These are phyloP conservation scores for Berghia stephanieae DNA, from an alignment of 1,140 invertebrate genomes.

Conservation along the genomic window DNA sequence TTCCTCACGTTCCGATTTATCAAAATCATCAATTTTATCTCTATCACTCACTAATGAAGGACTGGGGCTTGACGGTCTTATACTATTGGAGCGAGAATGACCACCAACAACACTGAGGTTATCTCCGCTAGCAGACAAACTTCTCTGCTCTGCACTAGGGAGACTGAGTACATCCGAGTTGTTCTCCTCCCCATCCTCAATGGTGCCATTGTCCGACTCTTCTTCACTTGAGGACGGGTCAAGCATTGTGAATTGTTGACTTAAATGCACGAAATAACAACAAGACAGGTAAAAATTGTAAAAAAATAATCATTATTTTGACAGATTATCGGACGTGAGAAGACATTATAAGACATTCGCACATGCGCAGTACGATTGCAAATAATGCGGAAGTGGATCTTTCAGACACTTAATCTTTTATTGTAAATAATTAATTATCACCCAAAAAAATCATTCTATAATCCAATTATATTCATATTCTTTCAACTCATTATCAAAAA, in stretches of 20 bases:
- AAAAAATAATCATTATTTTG: no score
- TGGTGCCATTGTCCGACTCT: slow-evolving; percentile 62
- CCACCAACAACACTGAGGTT: slow-evolving; percentile 66
- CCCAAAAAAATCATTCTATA: no score
- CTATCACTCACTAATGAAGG: slow-evolving; percentile 84
- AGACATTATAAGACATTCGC: slow-evolving; percentile 32
- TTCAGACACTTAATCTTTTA: no score
- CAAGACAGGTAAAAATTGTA: no score
- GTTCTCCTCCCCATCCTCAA: slow-evolving; percentile 64
- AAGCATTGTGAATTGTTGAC: slow-evolving; percentile 64
- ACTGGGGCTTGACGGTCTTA: slow-evolving; percentile 83
- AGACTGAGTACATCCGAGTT: slow-evolving; percentile 66
- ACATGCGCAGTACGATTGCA: slow-evolving; percentile 43
- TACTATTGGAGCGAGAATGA: slow-evolving; percentile 69
- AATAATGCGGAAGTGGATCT: no score
- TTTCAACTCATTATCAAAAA: no score
- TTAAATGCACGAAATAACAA: no score
- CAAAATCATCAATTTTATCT: slow-evolving; percentile 62
- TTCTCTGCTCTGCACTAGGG: slow-evolving; percentile 63
- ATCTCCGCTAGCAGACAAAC: slow-evolving; percentile 67
- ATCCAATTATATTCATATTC: no score
- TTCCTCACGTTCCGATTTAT: slow-evolving; percentile 63
- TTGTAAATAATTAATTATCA: no score
- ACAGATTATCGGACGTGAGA: neutral
- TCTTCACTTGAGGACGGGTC: slow-evolving; percentile 71